A percentile compares a stretch with the other conserved stretches of the same genome.
Conservation (phyloP, 2,113 vertebrate species). For the Erythrocercus mccallii region DNA sequence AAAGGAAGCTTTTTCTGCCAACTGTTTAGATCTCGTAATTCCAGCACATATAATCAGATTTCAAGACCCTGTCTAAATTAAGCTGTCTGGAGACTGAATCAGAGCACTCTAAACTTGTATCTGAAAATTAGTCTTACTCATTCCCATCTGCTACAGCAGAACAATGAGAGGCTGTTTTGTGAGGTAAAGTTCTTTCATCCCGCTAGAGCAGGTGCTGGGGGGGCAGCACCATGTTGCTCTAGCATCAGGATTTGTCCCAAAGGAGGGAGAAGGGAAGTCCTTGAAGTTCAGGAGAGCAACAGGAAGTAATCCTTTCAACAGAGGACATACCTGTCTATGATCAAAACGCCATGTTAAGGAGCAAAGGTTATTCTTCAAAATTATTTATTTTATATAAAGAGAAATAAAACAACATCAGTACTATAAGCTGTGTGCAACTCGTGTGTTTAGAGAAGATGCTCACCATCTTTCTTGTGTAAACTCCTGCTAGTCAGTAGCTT, state of each 20-base stretch:
- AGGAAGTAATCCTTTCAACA: background rate
- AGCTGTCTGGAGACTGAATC: background rate
- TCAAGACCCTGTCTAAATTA: constrained; percentile 5
- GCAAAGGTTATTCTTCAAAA: background rate
- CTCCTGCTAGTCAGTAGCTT: background rate
- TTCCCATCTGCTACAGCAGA: background rate
- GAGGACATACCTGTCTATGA: background rate
- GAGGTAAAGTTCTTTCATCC: background rate
- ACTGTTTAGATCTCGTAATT: constrained; percentile 12
- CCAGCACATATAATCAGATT: constrained; percentile 18
- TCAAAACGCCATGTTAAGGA: background rate
- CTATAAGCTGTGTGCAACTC: background rate
- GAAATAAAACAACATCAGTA: background rate
- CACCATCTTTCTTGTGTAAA: background rate
- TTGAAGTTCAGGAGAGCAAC: background rate
- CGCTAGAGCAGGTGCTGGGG: background rate
- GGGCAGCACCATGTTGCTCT: background rate
- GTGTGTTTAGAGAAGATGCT: background rate
- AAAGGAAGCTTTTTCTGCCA: constrained; percentile 32
- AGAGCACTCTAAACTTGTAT: constrained; percentile 9
- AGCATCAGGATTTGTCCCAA: background rate
- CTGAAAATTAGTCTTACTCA: constrained; percentile 45
- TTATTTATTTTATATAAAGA: background rate
- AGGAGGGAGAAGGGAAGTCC: background rate
- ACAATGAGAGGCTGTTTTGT: background rate